Percentiles rank a stretch among this genome's conserved stretches.
These are phyloP conservation scores for Tautogolabrus adspersus DNA, from an alignment of 2,113 vertebrate genomes.

Conservation along the genomic window DNA sequence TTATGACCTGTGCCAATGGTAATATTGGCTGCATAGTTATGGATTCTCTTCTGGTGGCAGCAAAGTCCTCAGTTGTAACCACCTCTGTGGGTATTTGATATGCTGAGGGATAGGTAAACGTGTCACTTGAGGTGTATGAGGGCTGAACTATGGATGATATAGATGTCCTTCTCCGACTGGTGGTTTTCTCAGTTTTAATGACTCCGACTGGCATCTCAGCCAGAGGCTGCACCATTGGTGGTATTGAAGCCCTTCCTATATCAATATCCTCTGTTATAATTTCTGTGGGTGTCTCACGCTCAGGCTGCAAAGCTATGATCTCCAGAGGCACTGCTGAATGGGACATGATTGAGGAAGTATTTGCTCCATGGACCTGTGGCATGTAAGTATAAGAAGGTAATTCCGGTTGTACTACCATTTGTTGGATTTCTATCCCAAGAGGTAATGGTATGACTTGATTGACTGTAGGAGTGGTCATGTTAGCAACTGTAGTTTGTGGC, in stretches of 20 bases:
- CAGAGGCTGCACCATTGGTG: constrained; percentile 43
- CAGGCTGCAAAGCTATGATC: constrained; percentile 51
- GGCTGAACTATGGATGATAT: constrained; percentile 64
- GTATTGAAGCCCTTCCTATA: constrained; percentile 32
- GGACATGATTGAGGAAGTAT: constrained; percentile 44
- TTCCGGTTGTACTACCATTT: constrained; percentile 43
- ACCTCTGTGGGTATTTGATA: constrained; percentile 61
- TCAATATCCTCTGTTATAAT: constrained; percentile 35
- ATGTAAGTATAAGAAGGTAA: constrained; percentile 12
- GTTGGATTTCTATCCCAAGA: constrained; percentile 40
- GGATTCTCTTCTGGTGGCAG: constrained; percentile 64
- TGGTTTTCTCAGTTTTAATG: constrained; percentile 62
- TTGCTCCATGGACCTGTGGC: constrained; percentile 34
- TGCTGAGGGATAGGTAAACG: constrained; percentile 52
- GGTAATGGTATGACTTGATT: constrained; percentile 23
- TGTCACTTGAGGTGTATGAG: constrained; percentile 54
- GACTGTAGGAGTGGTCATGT: constrained; percentile 28
- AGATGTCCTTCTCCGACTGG: constrained; percentile 64
- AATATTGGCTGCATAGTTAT: constrained; percentile 66
- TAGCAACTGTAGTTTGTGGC: constrained; percentile 11
- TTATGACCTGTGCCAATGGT: constrained; percentile 47
- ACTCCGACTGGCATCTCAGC: constrained; percentile 51
- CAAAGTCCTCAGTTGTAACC: constrained; percentile 60
- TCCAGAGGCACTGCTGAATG: constrained; percentile 51
- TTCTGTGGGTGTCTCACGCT: constrained; percentile 47